Base-by-base conservation (phyloP, 2,113 vertebrate species). In the Apteryx mantelli region DNA sequence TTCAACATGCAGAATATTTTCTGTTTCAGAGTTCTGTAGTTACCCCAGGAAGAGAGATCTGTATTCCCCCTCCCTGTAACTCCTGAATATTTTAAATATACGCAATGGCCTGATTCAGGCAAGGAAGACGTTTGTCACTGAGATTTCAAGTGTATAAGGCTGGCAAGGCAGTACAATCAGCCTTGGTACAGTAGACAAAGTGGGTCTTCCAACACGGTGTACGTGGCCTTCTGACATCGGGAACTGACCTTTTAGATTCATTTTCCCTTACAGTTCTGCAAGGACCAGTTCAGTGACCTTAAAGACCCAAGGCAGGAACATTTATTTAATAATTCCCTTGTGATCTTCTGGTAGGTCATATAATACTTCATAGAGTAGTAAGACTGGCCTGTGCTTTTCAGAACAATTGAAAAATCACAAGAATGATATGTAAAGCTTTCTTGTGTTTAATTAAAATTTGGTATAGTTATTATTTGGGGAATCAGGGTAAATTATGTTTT, bases 1-100 rank as follows among this genome's bases (percentile, higher is more conserved):
- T 71, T 28, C 20, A 82, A 48, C 9, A 28, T 9, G 28, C 28
- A 86, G 24, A 53, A 3, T 36, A 44, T 28, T 52, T 87, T 76
- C 13, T 58, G 66, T n/a, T 81, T 6, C 52, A 61, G 11, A 28
- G 9, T n/a, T 66, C 30, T 26, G 10, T 34, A 21, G 25, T 36
- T 55, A 48, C 19, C 71, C 32, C 61, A 55, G 30, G 20, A 50
- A 69, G 48, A 58, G 26, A 53, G 34, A 26, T 32, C 61, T n/a
- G 11, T 19, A 4, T 44, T 18, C 40, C 12, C 17, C 12, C 1
- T 1, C 12, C 12, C 58, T 0, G 0, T 19, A 83, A 55, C n/a
- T 84, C 52, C 13, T 46, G 12, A 12, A 13, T 30, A 55, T 32
- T 86, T 52, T 32, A n/a, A 17, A 40, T 9, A 42, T 2, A 12